Base-by-base conservation (phyloP, 2,113 vertebrate species). In the Chloropsis cyanopogon region DNA sequence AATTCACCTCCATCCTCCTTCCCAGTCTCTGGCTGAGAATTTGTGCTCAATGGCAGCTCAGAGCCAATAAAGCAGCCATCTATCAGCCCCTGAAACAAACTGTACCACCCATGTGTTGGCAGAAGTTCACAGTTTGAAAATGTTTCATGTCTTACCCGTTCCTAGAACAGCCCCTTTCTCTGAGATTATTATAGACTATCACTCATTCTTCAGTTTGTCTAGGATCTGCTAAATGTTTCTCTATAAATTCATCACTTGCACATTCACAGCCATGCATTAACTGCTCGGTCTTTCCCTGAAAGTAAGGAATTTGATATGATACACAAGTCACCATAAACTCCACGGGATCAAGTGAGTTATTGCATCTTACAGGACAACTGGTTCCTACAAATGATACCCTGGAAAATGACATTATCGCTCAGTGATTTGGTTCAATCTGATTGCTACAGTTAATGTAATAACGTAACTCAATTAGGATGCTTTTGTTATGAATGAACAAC, bases 401-500 rank as follows among this genome's bases (percentile, higher is more conserved):
- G 79, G 92, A 95, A 97, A 97, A 97, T 79, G 87, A 93, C 91
- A 93, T 96, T 97, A 96, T 96, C 26, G 7, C 92, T 87, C 83
- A 70, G 78, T 95, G 94, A 96, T 96, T 96, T 96, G 95, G 64
- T 95, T 96, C 96, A 97, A 96, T 96, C 86, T 94, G 93, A 97
- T 96, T 96, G 95, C 90, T 94, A 93, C 96, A 94, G 96, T 94
- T 97, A 97, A 97, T 97, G 93, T 57, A 97, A 97, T 97, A 95
- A 97, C 1, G 42, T 96, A 97, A 96, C 94, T 93, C 96, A 95
- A 93, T 97, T 97, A 97, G 94, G 81, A 95, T 92, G 93, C 93
- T 95, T 96, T 95, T 87, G 88, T 96, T 96, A 96, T 94, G 95
- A 95, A 96, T 93, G 94, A 97, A 91, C 93, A 91, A 94, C 90